Percentiles rank a stretch among this genome's conserved stretches.
These are phyloP conservation scores for Alexandromys fortis DNA, from an alignment of 2,113 vertebrate species.

Conservation along the genomic window DNA sequence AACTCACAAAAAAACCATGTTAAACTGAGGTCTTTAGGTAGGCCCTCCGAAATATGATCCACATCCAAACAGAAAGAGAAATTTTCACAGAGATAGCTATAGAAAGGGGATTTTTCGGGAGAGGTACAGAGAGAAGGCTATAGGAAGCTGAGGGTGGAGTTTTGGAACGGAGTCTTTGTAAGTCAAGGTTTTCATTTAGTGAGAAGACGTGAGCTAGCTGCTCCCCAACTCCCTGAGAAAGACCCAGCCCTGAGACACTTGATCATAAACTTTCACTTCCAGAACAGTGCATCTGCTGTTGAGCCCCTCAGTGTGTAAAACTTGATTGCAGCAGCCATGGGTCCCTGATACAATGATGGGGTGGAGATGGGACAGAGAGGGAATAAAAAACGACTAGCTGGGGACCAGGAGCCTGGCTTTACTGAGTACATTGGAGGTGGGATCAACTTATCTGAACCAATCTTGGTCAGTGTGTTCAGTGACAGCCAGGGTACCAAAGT, in stretches of 20 bases:
- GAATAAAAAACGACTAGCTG: accelerated
- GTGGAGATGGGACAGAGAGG: neutral
- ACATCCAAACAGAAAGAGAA: neutral
- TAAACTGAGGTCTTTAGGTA: neutral
- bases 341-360: neutral
- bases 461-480: neutral
- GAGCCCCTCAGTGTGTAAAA: neutral
- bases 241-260: neutral
- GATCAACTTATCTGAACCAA: neutral
- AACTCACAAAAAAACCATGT: neutral
- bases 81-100: neutral
- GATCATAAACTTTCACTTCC: neutral
- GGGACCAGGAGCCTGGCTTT: neutral
- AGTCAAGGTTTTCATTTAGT: neutral
- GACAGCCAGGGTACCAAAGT: neutral
- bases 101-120: neutral
- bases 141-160: neutral
- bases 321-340: neutral
- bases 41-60: neutral
- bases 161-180: accelerated
- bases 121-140: neutral
- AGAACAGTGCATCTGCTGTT: neutral
- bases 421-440: neutral
- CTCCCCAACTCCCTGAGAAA: neutral
- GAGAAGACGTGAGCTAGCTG: neutral